A percentile compares a stretch with the other conserved stretches of the same genome.
These are phyloP conservation scores for Hypomecis atomaria DNA, from an alignment of 2,888 invertebrate species.

Conservation along the genomic window DNA sequence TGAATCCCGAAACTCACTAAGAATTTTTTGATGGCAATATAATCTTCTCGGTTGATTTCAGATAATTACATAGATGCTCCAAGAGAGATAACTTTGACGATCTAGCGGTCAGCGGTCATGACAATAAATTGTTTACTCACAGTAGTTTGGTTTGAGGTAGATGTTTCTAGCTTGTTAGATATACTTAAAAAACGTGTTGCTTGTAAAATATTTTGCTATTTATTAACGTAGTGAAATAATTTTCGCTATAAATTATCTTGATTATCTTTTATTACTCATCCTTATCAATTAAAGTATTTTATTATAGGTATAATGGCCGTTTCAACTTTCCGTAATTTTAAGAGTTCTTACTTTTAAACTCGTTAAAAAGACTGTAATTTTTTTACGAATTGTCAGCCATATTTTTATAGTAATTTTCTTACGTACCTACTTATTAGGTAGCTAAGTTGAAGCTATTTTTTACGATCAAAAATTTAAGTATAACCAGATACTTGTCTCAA, in stretches of 20 bases:
- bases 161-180: too few relatives aligned
- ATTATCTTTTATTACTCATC: constrained; percentile 27
- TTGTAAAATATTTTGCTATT: not conserved
- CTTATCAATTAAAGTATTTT: constrained; percentile 28
- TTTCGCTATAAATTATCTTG: constrained; percentile 6
- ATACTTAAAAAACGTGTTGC: not conserved
- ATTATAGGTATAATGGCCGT: constrained; percentile 14
- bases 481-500: too few relatives aligned
- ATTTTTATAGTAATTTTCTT: constrained; percentile 4
- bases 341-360: constrained; percentile 19
- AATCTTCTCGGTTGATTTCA: too few relatives aligned
- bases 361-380: constrained; percentile 21
- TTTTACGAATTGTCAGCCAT: constrained; percentile 16
- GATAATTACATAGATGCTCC: too few relatives aligned
- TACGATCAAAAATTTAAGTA: too few relatives aligned
- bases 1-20: too few relatives aligned
- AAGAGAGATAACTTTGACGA: too few relatives aligned
- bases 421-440: not conserved
- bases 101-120: too few relatives aligned
- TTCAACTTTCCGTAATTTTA: constrained; percentile 25
- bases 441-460: too few relatives aligned
- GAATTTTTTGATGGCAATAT: too few relatives aligned
- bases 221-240: constrained; percentile 8
- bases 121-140: too few relatives aligned
- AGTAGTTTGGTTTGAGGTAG: too few relatives aligned